These are phyloP conservation scores for Yasuhikotakia modesta DNA, from an alignment of 2,797 vertebrate species.

Conservation along the genomic window DNA sequence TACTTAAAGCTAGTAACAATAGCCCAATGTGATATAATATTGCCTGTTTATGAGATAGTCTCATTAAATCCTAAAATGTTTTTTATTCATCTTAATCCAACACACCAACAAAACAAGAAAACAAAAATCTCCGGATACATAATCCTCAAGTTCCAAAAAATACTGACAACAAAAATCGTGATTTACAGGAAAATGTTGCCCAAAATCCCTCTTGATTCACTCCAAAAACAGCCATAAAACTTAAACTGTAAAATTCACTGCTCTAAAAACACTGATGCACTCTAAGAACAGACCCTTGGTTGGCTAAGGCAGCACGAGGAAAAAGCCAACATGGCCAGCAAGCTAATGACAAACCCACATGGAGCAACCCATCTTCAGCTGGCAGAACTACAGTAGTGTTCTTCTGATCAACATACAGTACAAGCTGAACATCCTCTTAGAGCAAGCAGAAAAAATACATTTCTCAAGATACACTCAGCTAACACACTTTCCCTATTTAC, in stretches of 20 bases:
- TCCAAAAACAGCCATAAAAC: slow-evolving; percentile 59
- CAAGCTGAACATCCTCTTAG: slow-evolving; percentile 5
- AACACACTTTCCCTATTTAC: background rate
- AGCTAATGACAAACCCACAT: slow-evolving; percentile 47
- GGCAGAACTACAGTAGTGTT: background rate
- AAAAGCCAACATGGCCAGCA: slow-evolving; percentile 28
- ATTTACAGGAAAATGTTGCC: slow-evolving; percentile 81
- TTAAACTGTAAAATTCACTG: slow-evolving; percentile 49
- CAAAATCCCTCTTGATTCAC: slow-evolving; percentile 62
- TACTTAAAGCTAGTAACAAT: background rate
- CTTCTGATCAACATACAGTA: background rate
- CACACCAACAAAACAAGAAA: slow-evolving; percentile 66
- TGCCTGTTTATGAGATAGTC: slow-evolving; percentile 7
- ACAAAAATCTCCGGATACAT: slow-evolving; percentile 72
- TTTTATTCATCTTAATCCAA: slow-evolving; percentile 26
- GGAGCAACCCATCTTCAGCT: slow-evolving; percentile 13
- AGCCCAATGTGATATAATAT: background rate
- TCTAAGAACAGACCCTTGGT: slow-evolving; percentile 35
- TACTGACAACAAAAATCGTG: slow-evolving; percentile 76
- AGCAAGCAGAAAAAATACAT: background rate
- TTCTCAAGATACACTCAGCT: background rate
- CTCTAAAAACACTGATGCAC: slow-evolving; percentile 44
- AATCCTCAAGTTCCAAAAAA: slow-evolving; percentile 81
- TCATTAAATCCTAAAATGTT: slow-evolving; percentile 28
- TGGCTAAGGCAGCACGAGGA: slow-evolving; percentile 35